Conservation (phyloP, 2,888 invertebrate genomes). For the Torymus texanus region DNA sequence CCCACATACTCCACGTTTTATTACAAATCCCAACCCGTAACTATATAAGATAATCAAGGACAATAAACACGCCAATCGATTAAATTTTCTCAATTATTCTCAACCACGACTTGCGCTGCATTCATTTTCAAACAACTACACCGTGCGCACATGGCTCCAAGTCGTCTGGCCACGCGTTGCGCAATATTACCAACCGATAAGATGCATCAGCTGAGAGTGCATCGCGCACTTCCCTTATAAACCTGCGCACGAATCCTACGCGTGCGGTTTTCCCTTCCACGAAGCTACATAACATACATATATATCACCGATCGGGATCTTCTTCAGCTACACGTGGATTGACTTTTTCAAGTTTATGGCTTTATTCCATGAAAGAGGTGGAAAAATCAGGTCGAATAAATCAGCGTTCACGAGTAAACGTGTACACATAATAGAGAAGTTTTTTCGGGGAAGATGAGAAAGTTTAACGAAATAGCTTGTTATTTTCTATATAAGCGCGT, state of each 20-base stretch:
- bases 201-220: not conserved
- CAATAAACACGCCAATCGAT: slow-evolving; percentile 32
- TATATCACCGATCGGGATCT: not conserved
- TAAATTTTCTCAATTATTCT: slow-evolving; percentile 20
- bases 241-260: not conserved
- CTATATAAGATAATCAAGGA: slow-evolving; percentile 3
- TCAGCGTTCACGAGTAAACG: too few species aligned
- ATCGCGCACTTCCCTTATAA: slow-evolving; percentile 23
- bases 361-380: too few species aligned
- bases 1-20: too few species aligned
- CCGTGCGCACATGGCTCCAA: slow-evolving; percentile 14
- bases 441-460: too few species aligned
- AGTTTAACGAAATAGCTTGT: too few species aligned
- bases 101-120: not conserved
- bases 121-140: slow-evolving; percentile 7
- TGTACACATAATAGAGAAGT: too few species aligned
- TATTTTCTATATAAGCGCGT: too few species aligned
- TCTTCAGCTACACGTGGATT: not conserved
- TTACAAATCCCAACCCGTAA: not conserved
- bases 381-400: too few species aligned
- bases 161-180: slow-evolving; percentile 18
- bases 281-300: not conserved
- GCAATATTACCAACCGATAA: slow-evolving; percentile 1
- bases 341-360: too few species aligned
- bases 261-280: not conserved